Percentiles rank a stretch among this genome's conserved stretches.
phyloP scores from a whole-genome alignment of 2,797 vertebrate species.

The Bradypodion ventrale region DNA sequence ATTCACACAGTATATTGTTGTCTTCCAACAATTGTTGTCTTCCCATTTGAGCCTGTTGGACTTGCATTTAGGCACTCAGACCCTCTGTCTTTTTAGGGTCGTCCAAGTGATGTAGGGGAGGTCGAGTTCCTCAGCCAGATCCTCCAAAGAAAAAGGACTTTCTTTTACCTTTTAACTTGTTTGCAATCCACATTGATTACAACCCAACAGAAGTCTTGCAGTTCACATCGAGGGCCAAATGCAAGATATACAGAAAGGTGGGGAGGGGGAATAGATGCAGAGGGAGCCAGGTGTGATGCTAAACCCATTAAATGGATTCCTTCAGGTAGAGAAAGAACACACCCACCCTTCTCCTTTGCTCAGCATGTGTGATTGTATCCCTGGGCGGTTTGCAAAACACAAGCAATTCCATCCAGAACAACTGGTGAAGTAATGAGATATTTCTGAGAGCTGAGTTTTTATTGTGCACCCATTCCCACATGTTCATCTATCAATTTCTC shows the following conservation, averaged over 20 bases:
- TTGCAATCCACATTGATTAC: neutral
- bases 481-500: neutral
- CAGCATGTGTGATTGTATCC: neutral
- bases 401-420: neutral
- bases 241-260: neutral
- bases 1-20: too few relatives aligned
- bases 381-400: neutral
- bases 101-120: too few relatives aligned
- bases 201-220: fast-evolving
- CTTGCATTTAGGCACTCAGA: too few relatives aligned
- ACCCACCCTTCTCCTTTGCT: neutral
- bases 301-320: neutral
- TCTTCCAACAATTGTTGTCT: too few relatives aligned
- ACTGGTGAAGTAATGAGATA: neutral
- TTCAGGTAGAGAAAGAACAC: neutral
- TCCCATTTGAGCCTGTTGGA: too few relatives aligned
- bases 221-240: fast-evolving
- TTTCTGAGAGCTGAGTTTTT: neutral
- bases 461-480: too few relatives aligned
- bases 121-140: too few relatives aligned
- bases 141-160: too few relatives aligned
- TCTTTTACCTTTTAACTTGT: too few relatives aligned
- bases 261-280: fast-evolving
- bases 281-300: neutral
- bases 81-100: too few relatives aligned